These are phyloP conservation scores for Notarius quadriscutis DNA, from an alignment of 2,113 vertebrate genomes.

Conservation along the genomic window DNA sequence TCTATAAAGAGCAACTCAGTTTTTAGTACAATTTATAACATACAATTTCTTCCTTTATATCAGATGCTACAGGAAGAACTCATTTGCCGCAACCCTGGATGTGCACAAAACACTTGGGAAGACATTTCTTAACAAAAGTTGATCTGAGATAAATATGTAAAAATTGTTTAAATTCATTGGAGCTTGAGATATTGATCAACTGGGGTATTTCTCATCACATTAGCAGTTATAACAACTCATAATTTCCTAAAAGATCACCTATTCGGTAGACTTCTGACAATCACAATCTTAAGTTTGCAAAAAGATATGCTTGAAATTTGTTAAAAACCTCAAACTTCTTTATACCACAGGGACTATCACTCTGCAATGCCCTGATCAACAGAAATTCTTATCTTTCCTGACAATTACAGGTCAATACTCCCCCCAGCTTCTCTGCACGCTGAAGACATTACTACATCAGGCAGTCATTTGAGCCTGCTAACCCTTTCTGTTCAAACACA, in stretches of 20 bases:
- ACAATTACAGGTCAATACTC: neutral
- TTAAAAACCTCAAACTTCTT: conserved; percentile 7
- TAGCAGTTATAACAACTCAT: neutral
- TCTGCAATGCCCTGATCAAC: neutral
- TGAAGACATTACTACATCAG: conserved; percentile 9
- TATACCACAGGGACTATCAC: conserved; percentile 2
- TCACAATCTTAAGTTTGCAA: conserved; percentile 16
- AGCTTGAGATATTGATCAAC: conserved; percentile 10
- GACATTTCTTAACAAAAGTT: conserved; percentile 45
- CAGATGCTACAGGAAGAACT: conserved; percentile 46
- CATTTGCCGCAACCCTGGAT: conserved; percentile 23
- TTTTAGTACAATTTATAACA: conserved; percentile 43
- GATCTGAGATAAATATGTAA: conserved; percentile 19
- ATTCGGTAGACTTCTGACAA: neutral
- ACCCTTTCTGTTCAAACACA: conserved; percentile 39
- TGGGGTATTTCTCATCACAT: neutral
- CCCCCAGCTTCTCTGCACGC: neutral
- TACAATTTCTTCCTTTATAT: conserved; percentile 40
- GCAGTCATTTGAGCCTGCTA: conserved; percentile 15
- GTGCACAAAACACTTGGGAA: conserved; percentile 46
- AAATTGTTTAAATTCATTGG: neutral
- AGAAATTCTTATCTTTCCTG: neutral
- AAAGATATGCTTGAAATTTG: conserved; percentile 16
- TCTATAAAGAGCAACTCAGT: neutral
- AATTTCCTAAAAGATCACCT: neutral